Evolutionary conservation across 2,888 invertebrate species (phyloP).

Genomic region (Nowickia ferox): DNA sequence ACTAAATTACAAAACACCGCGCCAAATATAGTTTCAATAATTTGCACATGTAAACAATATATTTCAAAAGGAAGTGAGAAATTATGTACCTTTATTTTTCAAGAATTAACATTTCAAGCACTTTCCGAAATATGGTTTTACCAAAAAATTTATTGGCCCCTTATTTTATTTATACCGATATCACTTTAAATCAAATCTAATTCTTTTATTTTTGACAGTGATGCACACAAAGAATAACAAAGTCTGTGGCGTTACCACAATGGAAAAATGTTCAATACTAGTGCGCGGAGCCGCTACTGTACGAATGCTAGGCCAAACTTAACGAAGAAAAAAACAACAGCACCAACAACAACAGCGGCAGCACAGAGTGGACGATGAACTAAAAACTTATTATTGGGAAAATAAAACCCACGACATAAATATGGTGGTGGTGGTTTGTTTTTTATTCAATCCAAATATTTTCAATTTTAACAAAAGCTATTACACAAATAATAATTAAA

Average conservation of each 20-base stretch:
- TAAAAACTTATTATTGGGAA: slow-evolving; percentile 48
- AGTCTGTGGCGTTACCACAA: slow-evolving; percentile 65
- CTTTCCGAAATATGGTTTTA: neutral
- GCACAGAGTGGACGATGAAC: slow-evolving; percentile 37
- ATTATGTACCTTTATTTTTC: slow-evolving; percentile 22
- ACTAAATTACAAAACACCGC: slow-evolving; percentile 31
- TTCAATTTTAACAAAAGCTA: neutral
- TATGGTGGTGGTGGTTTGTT: slow-evolving; percentile 51
- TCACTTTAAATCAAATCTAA: neutral
- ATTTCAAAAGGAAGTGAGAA: neutral
- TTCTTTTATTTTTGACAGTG: slow-evolving; percentile 36
- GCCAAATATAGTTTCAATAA: slow-evolving; percentile 54
- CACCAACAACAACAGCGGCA: slow-evolving; percentile 42
- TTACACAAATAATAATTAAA: slow-evolving; percentile 39
- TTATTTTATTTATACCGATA: neutral
- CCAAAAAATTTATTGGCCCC: neutral
- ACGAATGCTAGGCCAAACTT: slow-evolving; percentile 73
- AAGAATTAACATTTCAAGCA: slow-evolving; percentile 14
- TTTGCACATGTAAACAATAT: slow-evolving; percentile 57
- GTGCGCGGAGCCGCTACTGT: slow-evolving; percentile 72
- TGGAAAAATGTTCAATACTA: slow-evolving; percentile 67
- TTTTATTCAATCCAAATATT: slow-evolving; percentile 39
- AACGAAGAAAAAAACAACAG: slow-evolving; percentile 68
- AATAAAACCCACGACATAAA: slow-evolving; percentile 64
- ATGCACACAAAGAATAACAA: slow-evolving; percentile 1